Percentiles rank a stretch among this genome's conserved stretches.
phyloP scores from a whole-genome alignment of 2,797 vertebrate genomes.

The Mormyrus hasselquistii region DNA sequence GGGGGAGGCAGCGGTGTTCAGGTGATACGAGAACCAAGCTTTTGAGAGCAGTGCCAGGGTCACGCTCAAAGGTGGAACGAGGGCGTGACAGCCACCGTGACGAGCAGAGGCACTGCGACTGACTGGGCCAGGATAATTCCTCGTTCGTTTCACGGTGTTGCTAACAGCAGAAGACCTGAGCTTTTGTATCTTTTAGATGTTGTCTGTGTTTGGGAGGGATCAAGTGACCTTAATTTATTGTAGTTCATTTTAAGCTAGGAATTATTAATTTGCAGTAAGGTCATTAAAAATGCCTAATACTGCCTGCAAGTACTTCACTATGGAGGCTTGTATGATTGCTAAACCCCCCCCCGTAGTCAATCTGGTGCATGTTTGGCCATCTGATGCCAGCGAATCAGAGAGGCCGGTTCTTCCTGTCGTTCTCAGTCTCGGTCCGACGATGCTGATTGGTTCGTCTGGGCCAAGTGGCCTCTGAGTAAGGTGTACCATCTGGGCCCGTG shows the following conservation, averaged over 20 bases:
- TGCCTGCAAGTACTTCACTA: not conserved
- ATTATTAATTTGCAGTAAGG: conserved; percentile 17
- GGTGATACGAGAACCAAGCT: not conserved
- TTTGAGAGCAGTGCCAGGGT: not conserved
- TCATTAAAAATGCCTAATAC: not conserved
- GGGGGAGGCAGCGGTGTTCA: not conserved
- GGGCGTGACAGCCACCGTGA: not conserved
- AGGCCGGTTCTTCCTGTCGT: not conserved
- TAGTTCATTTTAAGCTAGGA: conserved; percentile 24
- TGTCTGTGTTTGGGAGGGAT: conserved; percentile 18
- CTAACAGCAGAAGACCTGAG: not conserved
- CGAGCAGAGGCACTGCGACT: not conserved
- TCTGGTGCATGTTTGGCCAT: not conserved
- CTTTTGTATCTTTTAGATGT: conserved; percentile 24
- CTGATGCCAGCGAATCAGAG: not conserved
- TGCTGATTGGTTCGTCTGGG: not conserved
- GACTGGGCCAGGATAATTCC: not conserved
- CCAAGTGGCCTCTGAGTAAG: not conserved
- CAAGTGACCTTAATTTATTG: conserved; percentile 32
- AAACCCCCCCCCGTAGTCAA: not conserved
- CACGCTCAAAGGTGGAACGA: not conserved
- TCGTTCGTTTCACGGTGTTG: not conserved
- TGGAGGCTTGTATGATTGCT: not conserved
- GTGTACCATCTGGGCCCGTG: conserved; percentile 9
- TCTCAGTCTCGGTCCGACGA: not conserved